phyloP scores from a whole-genome alignment of 2,888 invertebrate genomes.

The Pyrrhia umbra region DNA sequence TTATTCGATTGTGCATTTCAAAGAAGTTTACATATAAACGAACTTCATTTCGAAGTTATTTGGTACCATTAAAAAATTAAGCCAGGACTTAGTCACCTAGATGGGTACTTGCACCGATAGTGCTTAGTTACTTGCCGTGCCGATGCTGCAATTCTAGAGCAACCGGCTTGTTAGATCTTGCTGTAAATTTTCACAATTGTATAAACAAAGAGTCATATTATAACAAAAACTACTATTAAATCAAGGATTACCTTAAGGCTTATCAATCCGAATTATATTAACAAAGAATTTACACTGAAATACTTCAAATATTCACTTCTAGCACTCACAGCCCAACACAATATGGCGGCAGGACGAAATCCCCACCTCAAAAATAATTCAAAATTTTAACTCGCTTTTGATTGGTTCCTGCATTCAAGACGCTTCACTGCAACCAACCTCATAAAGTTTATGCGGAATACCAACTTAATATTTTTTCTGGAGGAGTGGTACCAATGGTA shows the following conservation, averaged over 20 bases:
- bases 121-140: conserved; percentile 41
- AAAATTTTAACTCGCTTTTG: conserved; percentile 79
- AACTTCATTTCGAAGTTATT: background rate
- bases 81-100: conserved; percentile 7
- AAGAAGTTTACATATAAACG: background rate
- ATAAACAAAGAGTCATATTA: conserved; percentile 58
- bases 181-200: conserved; percentile 45
- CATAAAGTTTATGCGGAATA: background rate
- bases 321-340: conserved; percentile 89
- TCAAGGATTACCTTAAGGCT: conserved; percentile 80
- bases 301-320: conserved; percentile 81
- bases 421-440: conserved; percentile 79
- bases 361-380: conserved; percentile 87
- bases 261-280: conserved; percentile 82
- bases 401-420: conserved; percentile 81
- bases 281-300: conserved; percentile 86
- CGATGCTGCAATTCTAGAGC: conserved; percentile 52
- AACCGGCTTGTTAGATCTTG: conserved; percentile 56
- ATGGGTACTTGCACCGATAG: conserved; percentile 29
- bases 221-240: conserved; percentile 83
- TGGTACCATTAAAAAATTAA: background rate
- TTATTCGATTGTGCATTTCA: background rate
- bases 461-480: conserved; percentile 51
- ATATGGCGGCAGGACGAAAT: conserved; percentile 88
- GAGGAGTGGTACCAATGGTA: too few species aligned